Evolutionary conservation across 1,140 invertebrate species (phyloP).

Genomic region (Cyclina sinensis): DNA sequence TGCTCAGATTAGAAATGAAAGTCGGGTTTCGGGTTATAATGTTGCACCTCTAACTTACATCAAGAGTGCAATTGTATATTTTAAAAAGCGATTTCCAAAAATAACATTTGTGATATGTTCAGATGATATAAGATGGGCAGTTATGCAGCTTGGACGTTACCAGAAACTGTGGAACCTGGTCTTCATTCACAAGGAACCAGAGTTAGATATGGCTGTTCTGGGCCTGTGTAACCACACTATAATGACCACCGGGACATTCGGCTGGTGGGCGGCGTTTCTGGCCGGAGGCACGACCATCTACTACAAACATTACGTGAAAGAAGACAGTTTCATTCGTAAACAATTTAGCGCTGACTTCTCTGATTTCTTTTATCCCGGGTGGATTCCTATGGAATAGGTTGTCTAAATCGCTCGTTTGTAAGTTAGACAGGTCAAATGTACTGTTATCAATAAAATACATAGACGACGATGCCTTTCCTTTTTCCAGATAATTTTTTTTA

Average conservation of each 20-base stretch:
- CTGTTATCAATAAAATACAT: too few species aligned
- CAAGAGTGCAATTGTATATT: conserved; percentile 65
- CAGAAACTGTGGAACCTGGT: conserved; percentile 41
- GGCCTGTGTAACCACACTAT: conserved; percentile 78
- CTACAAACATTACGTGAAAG: conserved; percentile 70
- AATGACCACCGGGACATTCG: conserved; percentile 80
- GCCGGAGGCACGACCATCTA: conserved; percentile 77
- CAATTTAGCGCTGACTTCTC: conserved; percentile 48
- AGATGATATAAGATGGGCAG: conserved; percentile 66
- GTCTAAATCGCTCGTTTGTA: too few species aligned
- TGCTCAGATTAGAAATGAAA: background rate
- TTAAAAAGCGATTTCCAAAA: conserved; percentile 42
- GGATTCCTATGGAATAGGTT: conserved; percentile 57
- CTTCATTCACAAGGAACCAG: conserved; percentile 41
- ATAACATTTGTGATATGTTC: conserved; percentile 71
- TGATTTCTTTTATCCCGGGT: conserved; percentile 56
- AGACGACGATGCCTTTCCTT: too few species aligned
- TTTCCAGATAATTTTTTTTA: too few species aligned
- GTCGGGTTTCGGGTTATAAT: conserved; percentile 43
- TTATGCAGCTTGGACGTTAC: background rate
- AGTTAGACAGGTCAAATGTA: too few species aligned
- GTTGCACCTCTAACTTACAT: conserved; percentile 67
- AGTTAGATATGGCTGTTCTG: conserved; percentile 78
- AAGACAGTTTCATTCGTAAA: background rate
- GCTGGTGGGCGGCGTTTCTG: conserved; percentile 81